phyloP scores from a whole-genome alignment of 2,113 vertebrate genomes.

The Pygoscelis antarcticus region DNA sequence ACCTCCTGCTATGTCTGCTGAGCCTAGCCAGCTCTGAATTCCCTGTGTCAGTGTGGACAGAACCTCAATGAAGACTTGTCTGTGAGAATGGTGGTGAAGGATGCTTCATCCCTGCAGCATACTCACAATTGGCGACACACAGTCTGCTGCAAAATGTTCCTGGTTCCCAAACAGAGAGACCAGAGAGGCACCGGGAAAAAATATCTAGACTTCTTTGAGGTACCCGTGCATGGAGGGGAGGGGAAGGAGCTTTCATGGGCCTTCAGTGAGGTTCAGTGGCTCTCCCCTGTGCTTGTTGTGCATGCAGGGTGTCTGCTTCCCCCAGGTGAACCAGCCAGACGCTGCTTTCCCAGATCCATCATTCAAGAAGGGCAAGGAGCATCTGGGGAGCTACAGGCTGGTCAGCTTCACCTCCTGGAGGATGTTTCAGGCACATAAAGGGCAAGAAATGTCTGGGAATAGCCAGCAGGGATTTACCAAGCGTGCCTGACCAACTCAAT shows the following conservation, averaged over 20 bases:
- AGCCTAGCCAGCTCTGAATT: background rate
- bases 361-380: background rate
- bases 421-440: background rate
- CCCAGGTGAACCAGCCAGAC: background rate
- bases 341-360: background rate
- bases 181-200: background rate
- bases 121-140: fast-evolving
- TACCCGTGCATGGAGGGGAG: background rate
- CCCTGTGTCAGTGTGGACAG: background rate
- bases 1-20: background rate
- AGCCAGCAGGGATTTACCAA: background rate
- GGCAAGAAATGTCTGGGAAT: background rate
- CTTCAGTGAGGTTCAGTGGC: background rate
- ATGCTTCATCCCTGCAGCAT: no score
- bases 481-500: background rate
- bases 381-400: background rate
- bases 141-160: background rate
- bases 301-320: background rate
- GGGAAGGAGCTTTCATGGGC: background rate
- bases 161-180: background rate
- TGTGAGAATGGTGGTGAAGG: background rate
- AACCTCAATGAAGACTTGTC: background rate
- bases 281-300: background rate
- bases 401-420: background rate
- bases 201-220: background rate